These are phyloP conservation scores for Lepidurus apus DNA, from an alignment of 1,140 invertebrate genomes.

Conservation along the genomic window DNA sequence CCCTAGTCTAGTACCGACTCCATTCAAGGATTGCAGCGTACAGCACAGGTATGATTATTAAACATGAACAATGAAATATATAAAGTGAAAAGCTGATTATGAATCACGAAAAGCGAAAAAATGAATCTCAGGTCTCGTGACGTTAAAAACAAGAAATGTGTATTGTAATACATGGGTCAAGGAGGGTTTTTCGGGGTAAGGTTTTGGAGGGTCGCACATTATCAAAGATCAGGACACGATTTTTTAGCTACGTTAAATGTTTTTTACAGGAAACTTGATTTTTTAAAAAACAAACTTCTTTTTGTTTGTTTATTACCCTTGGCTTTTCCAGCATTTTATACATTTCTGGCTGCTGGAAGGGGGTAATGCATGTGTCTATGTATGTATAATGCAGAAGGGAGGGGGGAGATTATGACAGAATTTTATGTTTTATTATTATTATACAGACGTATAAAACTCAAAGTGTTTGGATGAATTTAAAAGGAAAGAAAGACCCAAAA, in stretches of 20 bases:
- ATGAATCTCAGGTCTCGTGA: not conserved
- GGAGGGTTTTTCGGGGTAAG: not conserved
- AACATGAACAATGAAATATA: no score
- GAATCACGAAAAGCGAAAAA: not conserved
- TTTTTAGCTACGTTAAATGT: not conserved
- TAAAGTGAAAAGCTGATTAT: not conserved
- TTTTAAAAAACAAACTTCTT: not conserved
- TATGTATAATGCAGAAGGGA: not conserved
- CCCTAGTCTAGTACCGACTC: no score
- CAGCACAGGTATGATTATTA: no score
- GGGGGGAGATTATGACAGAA: not conserved
- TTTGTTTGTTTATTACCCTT: not conserved
- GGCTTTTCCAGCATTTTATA: no score
- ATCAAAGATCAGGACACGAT: constrained; percentile 19
- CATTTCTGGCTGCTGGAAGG: not conserved
- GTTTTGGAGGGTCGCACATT: not conserved
- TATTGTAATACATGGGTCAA: constrained; percentile 22
- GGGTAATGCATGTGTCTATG: not conserved
- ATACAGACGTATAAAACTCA: not conserved
- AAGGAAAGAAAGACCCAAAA: not conserved
- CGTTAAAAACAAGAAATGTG: constrained; percentile 8
- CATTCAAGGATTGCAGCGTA: no score
- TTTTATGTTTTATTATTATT: not conserved
- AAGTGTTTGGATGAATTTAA: constrained; percentile 1
- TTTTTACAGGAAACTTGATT: not conserved